These are phyloP conservation scores for Branchinecta lynchi DNA, from an alignment of 1,140 invertebrate species.

Conservation along the genomic window DNA sequence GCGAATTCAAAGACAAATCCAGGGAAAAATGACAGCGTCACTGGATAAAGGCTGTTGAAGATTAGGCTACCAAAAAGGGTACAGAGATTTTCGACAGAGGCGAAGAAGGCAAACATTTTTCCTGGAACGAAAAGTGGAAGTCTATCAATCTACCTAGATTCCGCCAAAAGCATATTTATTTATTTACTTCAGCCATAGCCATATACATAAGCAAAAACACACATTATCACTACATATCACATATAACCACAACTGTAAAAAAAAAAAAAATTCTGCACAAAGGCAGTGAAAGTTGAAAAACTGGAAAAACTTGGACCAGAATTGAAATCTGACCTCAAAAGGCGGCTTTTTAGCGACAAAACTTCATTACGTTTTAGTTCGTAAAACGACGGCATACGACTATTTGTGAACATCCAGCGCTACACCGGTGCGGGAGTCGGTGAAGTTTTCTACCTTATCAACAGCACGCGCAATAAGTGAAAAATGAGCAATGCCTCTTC, in stretches of 20 bases:
- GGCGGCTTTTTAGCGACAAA: too few relatives aligned
- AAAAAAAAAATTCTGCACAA: too few relatives aligned
- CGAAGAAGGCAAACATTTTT: constrained; percentile 34
- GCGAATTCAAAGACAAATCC: constrained; percentile 30
- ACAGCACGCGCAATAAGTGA: neutral
- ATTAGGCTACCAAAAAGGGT: constrained; percentile 29
- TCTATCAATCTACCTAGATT: neutral
- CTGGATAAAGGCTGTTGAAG: constrained; percentile 33
- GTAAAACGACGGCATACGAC: too few relatives aligned
- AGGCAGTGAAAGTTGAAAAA: too few relatives aligned
- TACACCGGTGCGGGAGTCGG: too few relatives aligned
- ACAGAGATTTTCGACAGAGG: constrained; percentile 31
- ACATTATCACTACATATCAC: neutral
- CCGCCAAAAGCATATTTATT: neutral
- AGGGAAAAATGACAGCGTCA: constrained; percentile 29
- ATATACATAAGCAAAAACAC: constrained; percentile 7
- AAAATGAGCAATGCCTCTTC: neutral
- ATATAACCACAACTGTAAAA: too few relatives aligned
- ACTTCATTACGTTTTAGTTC: too few relatives aligned
- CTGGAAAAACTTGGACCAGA: too few relatives aligned
- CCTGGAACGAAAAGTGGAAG: constrained; percentile 25
- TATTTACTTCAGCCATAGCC: too few relatives aligned
- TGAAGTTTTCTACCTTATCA: too few relatives aligned
- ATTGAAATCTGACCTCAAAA: too few relatives aligned
- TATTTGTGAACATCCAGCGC: too few relatives aligned